Percentiles rank a stretch among this genome's conserved stretches.
phyloP scores from a whole-genome alignment of 2,888 invertebrate genomes.

The Leptopilina myrica region DNA sequence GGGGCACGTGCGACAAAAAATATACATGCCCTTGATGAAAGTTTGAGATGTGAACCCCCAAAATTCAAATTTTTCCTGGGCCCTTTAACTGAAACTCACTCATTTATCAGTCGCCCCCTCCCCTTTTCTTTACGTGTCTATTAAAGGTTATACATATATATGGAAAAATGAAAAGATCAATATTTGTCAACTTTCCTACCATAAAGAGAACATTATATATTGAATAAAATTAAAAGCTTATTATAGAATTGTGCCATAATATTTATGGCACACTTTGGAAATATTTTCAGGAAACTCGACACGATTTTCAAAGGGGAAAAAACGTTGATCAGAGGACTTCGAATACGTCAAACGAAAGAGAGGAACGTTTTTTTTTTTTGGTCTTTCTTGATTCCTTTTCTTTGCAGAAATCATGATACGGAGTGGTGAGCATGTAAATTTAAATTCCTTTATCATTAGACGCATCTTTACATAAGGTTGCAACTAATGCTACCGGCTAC shows the following conservation, averaged over 20 bases:
- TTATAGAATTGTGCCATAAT: too few species aligned
- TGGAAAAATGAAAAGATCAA: conserved; percentile 16
- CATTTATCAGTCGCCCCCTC: not conserved
- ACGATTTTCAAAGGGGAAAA: too few species aligned
- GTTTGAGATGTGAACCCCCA: conserved; percentile 6
- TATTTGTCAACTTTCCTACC: not conserved
- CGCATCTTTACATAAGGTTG: conserved; percentile 30
- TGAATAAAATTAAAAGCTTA: too few species aligned
- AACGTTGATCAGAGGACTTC: not conserved
- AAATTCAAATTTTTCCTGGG: not conserved
- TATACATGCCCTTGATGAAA: conserved; percentile 4
- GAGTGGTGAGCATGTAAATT: conserved; percentile 15
- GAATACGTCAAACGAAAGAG: not conserved
- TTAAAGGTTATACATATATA: not conserved
- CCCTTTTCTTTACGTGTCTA: not conserved
- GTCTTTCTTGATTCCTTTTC: conserved; percentile 11
- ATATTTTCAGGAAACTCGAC: too few species aligned
- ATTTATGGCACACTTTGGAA: too few species aligned
- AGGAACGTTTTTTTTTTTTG: not conserved
- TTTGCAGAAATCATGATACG: conserved; percentile 15
- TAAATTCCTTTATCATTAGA: conserved; percentile 23
- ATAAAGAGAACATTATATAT: too few species aligned
- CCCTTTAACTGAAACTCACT: not conserved
- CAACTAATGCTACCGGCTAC: conserved; percentile 34
- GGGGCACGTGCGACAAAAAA: conserved; percentile 19